These are phyloP conservation scores for Cephus rjabovi DNA, from an alignment of 2,888 invertebrate genomes.

Conservation along the genomic window DNA sequence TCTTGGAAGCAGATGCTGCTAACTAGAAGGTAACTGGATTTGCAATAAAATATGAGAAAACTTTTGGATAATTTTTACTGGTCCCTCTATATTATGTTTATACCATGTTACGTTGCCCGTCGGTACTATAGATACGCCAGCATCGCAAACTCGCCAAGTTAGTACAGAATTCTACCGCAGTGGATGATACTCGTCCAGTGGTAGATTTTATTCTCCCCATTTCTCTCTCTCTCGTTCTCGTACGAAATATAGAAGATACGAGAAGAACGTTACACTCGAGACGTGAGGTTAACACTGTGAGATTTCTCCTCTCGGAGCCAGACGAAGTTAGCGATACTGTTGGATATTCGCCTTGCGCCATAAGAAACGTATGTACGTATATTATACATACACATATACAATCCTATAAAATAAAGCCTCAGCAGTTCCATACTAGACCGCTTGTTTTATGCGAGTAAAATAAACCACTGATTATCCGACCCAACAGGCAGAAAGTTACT, in stretches of 20 bases:
- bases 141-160: neutral
- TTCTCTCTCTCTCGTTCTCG: neutral
- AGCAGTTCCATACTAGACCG: neutral
- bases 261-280: neutral
- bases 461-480: conserved; percentile 24
- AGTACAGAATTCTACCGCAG: neutral
- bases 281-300: neutral
- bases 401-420: neutral
- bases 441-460: neutral
- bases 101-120: neutral
- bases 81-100: neutral
- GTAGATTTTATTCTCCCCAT: neutral
- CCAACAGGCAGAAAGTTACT: neutral
- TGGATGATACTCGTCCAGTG: neutral
- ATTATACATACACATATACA: neutral
- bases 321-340: neutral
- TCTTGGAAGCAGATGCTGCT: neutral
- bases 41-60: neutral
- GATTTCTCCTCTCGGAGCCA: neutral
- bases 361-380: neutral
- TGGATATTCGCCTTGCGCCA: neutral
- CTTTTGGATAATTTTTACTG: neutral
- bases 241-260: neutral
- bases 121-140: neutral
- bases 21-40: neutral